Percentiles rank a stretch among this genome's conserved stretches.
Evolutionary conservation across 2,797 vertebrate species (phyloP).

Genomic region (Rhabdophis nuchalis): DNA sequence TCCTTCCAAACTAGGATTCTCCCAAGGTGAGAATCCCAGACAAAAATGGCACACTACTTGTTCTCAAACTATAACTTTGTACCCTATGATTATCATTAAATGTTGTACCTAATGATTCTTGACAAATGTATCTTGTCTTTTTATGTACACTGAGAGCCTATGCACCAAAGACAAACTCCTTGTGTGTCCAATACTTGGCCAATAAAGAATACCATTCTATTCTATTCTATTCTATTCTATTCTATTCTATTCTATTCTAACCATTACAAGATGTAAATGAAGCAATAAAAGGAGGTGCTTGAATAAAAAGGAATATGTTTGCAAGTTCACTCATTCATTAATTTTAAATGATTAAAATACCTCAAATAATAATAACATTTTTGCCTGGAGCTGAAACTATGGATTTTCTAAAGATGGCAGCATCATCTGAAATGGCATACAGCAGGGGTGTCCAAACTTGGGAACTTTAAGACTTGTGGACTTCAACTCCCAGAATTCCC

Average conservation of each 20-base stretch:
- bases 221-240: too few relatives aligned
- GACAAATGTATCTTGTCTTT: too few relatives aligned
- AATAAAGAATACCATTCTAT: too few relatives aligned
- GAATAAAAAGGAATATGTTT: background rate
- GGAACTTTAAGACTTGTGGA: too few relatives aligned
- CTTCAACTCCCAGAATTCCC: too few relatives aligned
- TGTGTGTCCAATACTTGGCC: too few relatives aligned
- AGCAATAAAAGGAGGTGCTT: background rate
- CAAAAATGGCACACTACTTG: background rate
- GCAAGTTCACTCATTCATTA: background rate
- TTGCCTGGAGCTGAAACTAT: background rate
- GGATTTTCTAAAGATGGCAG: background rate
- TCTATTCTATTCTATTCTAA: too few relatives aligned
- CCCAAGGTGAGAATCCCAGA: background rate
- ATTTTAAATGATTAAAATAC: background rate
- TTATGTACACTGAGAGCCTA: too few relatives aligned
- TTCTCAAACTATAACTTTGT: background rate
- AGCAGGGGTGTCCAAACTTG: too few relatives aligned
- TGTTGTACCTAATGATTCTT: too few relatives aligned
- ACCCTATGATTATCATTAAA: too few relatives aligned
- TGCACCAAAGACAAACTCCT: too few relatives aligned
- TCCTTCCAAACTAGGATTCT: background rate
- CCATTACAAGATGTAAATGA: background rate
- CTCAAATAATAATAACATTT: background rate
- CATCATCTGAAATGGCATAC: background rate